These are phyloP conservation scores for Pachyrhynchus sulphureomaculatus DNA, from an alignment of 1,140 invertebrate species.

Conservation along the genomic window DNA sequence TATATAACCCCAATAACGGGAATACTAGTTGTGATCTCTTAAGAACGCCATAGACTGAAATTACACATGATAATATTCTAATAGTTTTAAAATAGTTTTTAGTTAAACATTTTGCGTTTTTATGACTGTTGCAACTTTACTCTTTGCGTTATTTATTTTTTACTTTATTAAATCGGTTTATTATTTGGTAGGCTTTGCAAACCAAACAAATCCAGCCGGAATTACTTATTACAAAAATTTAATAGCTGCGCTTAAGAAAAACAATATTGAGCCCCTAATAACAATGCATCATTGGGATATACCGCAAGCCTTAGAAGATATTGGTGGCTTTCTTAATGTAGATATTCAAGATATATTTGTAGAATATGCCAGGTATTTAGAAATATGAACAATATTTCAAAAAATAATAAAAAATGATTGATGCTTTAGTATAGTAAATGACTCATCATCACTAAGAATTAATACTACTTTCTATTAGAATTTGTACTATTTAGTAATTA, in stretches of 20 bases:
- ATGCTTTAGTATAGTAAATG: too few species aligned
- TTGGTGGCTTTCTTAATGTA: conserved; percentile 56
- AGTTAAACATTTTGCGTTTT: too few species aligned
- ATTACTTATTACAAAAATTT: conserved; percentile 1
- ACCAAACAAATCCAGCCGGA: not conserved
- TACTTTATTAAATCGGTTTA: too few species aligned
- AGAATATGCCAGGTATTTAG: conserved; percentile 45
- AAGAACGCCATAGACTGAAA: too few species aligned
- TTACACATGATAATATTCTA: too few species aligned
- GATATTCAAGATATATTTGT: conserved; percentile 43
- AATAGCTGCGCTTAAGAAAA: conserved; percentile 45
- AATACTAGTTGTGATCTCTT: too few species aligned
- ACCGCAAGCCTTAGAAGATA: conserved; percentile 48
- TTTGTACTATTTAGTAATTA: not conserved
- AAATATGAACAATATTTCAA: conserved; percentile 51
- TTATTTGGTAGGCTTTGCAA: not conserved
- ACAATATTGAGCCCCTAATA: conserved; percentile 56
- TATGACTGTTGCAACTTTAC: too few species aligned
- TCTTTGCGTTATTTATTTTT: too few species aligned
- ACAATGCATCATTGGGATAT: conserved; percentile 53
- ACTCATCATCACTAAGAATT: too few species aligned
- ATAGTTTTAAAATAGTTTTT: too few species aligned
- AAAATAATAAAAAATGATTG: conserved; percentile 55
- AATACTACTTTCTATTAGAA: not conserved
- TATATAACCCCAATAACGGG: too few species aligned